Conservation (phyloP, 2,888 invertebrate genomes). For the Slavum lentiscoides region DNA sequence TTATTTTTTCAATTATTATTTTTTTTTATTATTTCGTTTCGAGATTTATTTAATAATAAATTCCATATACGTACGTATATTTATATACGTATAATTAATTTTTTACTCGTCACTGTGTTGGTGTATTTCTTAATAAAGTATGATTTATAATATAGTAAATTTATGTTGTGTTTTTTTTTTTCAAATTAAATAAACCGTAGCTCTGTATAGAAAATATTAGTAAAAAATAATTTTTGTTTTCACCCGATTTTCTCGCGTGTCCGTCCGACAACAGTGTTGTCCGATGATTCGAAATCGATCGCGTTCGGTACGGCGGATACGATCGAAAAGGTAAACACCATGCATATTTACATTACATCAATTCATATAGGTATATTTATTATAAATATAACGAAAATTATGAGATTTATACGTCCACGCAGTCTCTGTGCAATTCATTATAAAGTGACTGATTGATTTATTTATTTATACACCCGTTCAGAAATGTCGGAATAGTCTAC, state of each 20-base stretch:
- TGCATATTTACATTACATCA: background rate
- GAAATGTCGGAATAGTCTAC: too few relatives aligned
- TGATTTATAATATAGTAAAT: background rate
- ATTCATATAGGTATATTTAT: too few relatives aligned
- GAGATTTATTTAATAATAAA: too few relatives aligned
- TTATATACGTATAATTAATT: too few relatives aligned
- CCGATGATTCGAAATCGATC: background rate
- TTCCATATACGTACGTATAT: too few relatives aligned
- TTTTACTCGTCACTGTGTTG: background rate
- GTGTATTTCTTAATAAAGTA: background rate
- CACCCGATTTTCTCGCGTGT: too few relatives aligned
- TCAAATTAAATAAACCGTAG: too few relatives aligned
- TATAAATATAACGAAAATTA: background rate
- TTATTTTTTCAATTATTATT: background rate
- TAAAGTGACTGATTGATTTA: background rate
- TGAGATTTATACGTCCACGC: too few relatives aligned
- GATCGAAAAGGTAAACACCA: constrained; percentile 8
- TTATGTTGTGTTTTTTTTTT: too few relatives aligned
- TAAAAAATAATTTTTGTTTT: too few relatives aligned
- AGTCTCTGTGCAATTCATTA: background rate
- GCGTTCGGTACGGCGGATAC: background rate
- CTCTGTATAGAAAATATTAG: too few relatives aligned
- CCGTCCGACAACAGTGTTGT: background rate
- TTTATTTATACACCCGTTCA: background rate
- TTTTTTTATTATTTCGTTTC: too few relatives aligned